These are phyloP conservation scores for Byasa hedistus DNA, from an alignment of 2,888 invertebrate genomes.

Conservation along the genomic window DNA sequence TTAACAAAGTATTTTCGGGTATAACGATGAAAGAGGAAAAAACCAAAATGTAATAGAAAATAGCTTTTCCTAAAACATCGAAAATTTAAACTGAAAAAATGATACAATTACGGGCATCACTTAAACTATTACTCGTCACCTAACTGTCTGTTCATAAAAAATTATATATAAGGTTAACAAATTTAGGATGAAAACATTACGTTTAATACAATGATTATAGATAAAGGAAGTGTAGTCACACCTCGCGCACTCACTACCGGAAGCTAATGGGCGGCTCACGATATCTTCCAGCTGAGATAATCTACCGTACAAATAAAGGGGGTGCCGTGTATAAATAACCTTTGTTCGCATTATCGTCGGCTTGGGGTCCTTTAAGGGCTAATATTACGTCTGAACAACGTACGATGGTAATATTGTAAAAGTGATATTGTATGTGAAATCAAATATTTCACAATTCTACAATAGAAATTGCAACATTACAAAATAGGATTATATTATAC, in stretches of 20 bases:
- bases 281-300: slow-evolving; percentile 29
- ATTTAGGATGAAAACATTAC: slow-evolving; percentile 15
- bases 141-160: too few relatives aligned
- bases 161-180: not conserved
- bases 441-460: not conserved
- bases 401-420: slow-evolving; percentile 18
- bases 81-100: too few relatives aligned
- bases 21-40: too few relatives aligned
- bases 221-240: slow-evolving; percentile 19
- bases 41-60: too few relatives aligned
- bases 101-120: too few relatives aligned
- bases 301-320: slow-evolving; percentile 30
- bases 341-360: slow-evolving; percentile 28
- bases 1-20: too few relatives aligned
- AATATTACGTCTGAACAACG: slow-evolving; percentile 26
- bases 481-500: too few relatives aligned
- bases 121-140: too few relatives aligned
- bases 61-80: too few relatives aligned
- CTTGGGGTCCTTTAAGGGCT: slow-evolving; percentile 27
- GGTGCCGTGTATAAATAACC: slow-evolving; percentile 29
- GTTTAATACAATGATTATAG: slow-evolving; percentile 20
- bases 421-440: not conserved
- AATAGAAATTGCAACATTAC: not conserved
- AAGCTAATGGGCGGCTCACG: slow-evolving; percentile 26
- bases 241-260: slow-evolving; percentile 17